These are phyloP conservation scores for Salvelinus fontinalis DNA, from an alignment of 2,113 vertebrate species.

Conservation along the genomic window DNA sequence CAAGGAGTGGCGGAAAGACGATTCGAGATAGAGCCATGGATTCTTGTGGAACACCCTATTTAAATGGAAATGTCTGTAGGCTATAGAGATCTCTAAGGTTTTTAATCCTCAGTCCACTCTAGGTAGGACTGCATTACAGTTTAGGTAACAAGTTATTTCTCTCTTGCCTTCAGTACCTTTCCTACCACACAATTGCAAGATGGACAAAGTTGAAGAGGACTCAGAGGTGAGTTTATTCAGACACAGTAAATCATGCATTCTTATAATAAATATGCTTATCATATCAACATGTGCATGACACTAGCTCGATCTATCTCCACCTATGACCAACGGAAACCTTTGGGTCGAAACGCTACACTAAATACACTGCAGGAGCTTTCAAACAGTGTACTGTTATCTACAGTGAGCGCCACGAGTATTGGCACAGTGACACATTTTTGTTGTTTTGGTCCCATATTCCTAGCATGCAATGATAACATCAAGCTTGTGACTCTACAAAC, in stretches of 20 bases:
- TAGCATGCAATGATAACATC: no score
- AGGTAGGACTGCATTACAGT: no score
- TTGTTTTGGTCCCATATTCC: no score
- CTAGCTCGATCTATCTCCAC: no score
- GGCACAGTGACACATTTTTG: no score
- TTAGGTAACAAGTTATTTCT: not conserved
- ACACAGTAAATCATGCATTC: not conserved
- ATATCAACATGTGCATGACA: no score
- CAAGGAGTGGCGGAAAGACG: no score
- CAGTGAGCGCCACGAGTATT: no score
- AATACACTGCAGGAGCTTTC: not conserved
- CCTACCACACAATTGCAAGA: slow-evolving; percentile 84
- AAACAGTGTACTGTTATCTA: not conserved
- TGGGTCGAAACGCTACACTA: not conserved
- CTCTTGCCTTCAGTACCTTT: slow-evolving; percentile 78
- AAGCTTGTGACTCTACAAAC: no score
- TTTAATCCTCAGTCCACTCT: not conserved
- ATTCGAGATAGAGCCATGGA: no score
- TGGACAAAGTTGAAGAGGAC: slow-evolving; percentile 85
- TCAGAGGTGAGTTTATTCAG: slow-evolving; percentile 81
- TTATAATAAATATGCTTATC: no score
- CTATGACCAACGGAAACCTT: no score
- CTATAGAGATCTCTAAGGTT: not conserved
- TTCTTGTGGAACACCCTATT: not conserved
- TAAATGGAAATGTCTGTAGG: not conserved